Evolutionary conservation across 2,888 invertebrate genomes (phyloP), one percentile per base, ranked within the genome.

Genomic region (Limenitis camilla): DNA sequence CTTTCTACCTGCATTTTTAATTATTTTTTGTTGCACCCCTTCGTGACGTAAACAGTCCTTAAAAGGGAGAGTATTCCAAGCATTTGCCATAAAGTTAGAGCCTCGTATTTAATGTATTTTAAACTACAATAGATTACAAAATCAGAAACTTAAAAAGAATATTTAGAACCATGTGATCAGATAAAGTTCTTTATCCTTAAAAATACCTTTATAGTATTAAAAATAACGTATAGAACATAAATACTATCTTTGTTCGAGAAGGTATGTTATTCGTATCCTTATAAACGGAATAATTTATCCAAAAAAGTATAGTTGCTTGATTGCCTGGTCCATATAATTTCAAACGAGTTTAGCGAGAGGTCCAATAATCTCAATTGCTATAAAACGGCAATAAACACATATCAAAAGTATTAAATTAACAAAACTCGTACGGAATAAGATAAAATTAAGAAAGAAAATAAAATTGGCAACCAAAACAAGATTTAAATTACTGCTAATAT

Each of bases 1-100:
- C 74, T 84, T 19, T 19, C 53, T 65, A 86, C 86, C 86, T 86
- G 86, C 76, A n/a, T n/a, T n/a, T n/a, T n/a, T n/a, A n/a, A n/a
- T n/a, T n/a, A 76, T 82, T 86, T 86, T 87, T 85, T 84, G 75
- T 76, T 73, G 74, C 83, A 81, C 77, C 80, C 82, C 81, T 61
- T 69, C 66, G 70, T 79, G 76, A 81, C 77, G 78, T 71, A 74
- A 78, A 67, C 73, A 71, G 71, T 78, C 69, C 62, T 59, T 64
- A 67, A 65, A 70, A 75, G 68, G 68, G 71, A 69, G 66, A 69
- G 62, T 66, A 67, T 69, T 68, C 65, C 65, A 66, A 66, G 67
- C 66, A 59, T 58, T 62, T 42, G 47, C 45, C 28, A 36, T 11
- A 39, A 41, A 52, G n/a, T 52, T 45, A 50, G 52, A 31, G 41